phyloP scores from a whole-genome alignment of 2,888 invertebrate species.

The Sarcophaga rosellei region DNA sequence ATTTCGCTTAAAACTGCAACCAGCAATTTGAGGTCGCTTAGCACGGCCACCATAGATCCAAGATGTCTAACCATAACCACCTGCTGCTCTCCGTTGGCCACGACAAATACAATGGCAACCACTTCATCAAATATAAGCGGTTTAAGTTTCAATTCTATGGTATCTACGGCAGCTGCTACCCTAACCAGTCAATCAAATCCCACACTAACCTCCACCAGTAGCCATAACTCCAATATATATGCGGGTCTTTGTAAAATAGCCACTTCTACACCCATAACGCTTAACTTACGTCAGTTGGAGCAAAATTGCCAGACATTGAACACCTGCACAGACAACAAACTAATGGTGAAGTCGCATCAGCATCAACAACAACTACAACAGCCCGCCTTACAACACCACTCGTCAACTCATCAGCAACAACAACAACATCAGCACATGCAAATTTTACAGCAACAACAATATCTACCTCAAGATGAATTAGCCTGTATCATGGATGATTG shows the following conservation, averaged over 20 bases:
- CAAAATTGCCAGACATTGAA: constrained; percentile 46
- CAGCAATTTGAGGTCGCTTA: constrained; percentile 76
- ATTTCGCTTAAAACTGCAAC: constrained; percentile 87
- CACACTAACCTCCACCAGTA: constrained; percentile 59
- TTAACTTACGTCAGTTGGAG: constrained; percentile 71
- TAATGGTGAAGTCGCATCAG: constrained; percentile 51
- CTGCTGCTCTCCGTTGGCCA: constrained; percentile 68
- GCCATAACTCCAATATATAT: constrained; percentile 66
- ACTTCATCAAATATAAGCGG: constrained; percentile 42
- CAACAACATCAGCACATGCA: constrained; percentile 55
- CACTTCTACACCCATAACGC: constrained; percentile 70
- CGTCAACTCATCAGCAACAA: constrained; percentile 61
- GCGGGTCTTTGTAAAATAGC: constrained; percentile 69
- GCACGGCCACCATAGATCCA: constrained; percentile 75
- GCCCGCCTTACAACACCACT: constrained; percentile 27
- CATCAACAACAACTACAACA: constrained; percentile 36
- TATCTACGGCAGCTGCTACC: constrained; percentile 66
- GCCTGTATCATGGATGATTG: constrained; percentile 71
- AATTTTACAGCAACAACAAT: constrained; percentile 73
- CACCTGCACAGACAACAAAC: constrained; percentile 58
- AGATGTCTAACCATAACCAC: constrained; percentile 74
- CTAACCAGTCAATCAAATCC: constrained; percentile 64
- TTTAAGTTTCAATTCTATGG: constrained; percentile 49
- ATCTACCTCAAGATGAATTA: constrained; percentile 75
- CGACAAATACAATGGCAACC: constrained; percentile 65